Percentiles rank a stretch among this genome's conserved stretches.
phyloP scores from a whole-genome alignment of 64 coral and sea anemone species.

The Porites lutea region DNA sequence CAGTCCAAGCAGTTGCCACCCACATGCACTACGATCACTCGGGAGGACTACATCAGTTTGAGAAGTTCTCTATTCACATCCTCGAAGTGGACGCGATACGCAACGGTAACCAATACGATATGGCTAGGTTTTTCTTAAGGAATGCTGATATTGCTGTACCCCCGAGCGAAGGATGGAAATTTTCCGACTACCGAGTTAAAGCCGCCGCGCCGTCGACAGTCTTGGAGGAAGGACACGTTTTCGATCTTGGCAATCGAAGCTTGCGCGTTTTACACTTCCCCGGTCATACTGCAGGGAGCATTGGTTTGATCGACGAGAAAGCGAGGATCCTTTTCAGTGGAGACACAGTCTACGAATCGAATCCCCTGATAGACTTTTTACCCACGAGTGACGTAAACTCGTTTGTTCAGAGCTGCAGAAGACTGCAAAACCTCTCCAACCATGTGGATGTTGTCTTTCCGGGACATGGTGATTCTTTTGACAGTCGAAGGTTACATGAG shows the following conservation, averaged over 20 bases:
- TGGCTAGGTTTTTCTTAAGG: constrained; percentile 48
- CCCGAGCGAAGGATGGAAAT: constrained; percentile 54
- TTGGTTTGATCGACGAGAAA: constrained; percentile 73
- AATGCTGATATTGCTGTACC: constrained; percentile 41
- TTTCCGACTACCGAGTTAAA: constrained; percentile 57
- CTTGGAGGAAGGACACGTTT: constrained; percentile 70
- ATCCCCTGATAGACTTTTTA: constrained; percentile 73
- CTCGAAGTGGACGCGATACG: constrained; percentile 67
- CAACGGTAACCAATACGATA: constrained; percentile 74
- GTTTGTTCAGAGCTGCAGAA: constrained; percentile 68
- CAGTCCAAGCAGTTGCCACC: constrained; percentile 75
- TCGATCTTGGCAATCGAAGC: constrained; percentile 82
- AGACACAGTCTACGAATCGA: constrained; percentile 68
- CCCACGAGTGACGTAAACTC: constrained; percentile 63
- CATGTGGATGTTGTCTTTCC: constrained; percentile 72
- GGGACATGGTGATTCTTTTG: constrained; percentile 66
- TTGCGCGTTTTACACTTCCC: constrained; percentile 78
- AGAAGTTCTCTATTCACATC: constrained; percentile 79
- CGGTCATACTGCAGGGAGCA: constrained; percentile 77
- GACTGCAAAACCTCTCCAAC: constrained; percentile 51
- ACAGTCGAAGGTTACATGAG: constrained; percentile 34
- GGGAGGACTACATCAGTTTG: constrained; percentile 85
- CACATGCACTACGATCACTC: constrained; percentile 91
- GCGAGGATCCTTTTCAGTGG: constrained; percentile 72
- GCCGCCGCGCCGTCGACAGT: constrained; percentile 61